phyloP scores from a whole-genome alignment of 1,140 invertebrate species.

The Colletes gigas region DNA sequence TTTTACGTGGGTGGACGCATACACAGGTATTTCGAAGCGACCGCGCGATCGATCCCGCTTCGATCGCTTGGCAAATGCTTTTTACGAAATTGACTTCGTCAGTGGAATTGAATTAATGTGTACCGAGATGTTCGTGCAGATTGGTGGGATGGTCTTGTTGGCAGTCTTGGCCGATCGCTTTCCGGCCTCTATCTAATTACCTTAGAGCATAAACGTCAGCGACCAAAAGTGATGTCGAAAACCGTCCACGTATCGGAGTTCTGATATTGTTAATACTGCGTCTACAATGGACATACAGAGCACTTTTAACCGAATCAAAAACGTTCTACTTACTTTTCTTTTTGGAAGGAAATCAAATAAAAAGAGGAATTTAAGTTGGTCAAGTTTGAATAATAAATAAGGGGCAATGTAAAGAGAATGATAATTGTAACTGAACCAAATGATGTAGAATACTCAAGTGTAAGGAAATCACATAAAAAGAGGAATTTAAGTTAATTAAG shows the following conservation, averaged over 20 bases:
- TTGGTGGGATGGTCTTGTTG: conserved; percentile 64
- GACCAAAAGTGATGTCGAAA: conserved; percentile 1
- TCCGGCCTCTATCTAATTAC: conserved; percentile 57
- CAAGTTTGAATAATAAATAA: no score
- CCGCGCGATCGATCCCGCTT: conserved; percentile 50
- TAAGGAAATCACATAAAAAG: no score
- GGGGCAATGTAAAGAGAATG: no score
- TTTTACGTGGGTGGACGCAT: conserved; percentile 8
- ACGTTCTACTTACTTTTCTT: not conserved
- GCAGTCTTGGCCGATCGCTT: conserved; percentile 54
- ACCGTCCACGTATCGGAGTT: not conserved
- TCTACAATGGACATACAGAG: not conserved
- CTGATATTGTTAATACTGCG: not conserved
- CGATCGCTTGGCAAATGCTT: conserved; percentile 63
- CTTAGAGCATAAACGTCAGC: conserved; percentile 46
- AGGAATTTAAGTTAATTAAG: no score
- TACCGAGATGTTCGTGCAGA: conserved; percentile 53
- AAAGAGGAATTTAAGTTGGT: no score
- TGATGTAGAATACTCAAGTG: no score
- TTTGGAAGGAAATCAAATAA: no score
- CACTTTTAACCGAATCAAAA: not conserved
- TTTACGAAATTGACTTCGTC: conserved; percentile 66
- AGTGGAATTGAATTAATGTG: conserved; percentile 67
- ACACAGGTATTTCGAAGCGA: conserved; percentile 27
- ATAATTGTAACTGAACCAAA: no score